Conservation (phyloP, 2,113 vertebrate genomes). For the Nycticryphes semicollaris region DNA sequence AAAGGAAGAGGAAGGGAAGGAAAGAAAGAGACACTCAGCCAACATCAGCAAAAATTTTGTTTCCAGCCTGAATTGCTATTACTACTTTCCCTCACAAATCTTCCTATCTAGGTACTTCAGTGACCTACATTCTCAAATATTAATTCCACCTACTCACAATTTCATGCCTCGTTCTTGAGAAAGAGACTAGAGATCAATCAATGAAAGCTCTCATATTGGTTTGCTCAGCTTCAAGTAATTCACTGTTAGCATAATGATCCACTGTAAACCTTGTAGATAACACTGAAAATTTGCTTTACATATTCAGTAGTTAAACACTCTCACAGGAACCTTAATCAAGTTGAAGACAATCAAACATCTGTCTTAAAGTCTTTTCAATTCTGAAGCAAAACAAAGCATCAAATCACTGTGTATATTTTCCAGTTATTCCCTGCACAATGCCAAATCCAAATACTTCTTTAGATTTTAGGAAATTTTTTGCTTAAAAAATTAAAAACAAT, state of each 20-base stretch:
- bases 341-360: neutral
- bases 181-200: neutral
- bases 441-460: neutral
- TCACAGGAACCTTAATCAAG: neutral
- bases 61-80: neutral
- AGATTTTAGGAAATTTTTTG: neutral
- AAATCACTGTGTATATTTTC: neutral
- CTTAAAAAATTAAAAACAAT: neutral
- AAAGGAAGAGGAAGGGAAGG: accelerated
- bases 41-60: neutral
- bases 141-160: neutral
- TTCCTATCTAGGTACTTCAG: neutral
- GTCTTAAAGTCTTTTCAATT: neutral
- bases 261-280: neutral
- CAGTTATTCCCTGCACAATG: neutral
- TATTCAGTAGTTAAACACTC: neutral
- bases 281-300: neutral
- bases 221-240: neutral
- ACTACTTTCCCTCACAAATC: neutral
- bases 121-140: neutral
- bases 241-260: neutral
- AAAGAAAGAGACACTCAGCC: neutral
- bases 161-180: neutral
- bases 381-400: neutral
- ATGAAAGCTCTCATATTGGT: neutral